These are phyloP conservation scores for Capitella teleta DNA, from an alignment of 1,140 invertebrate species.

Conservation along the genomic window DNA sequence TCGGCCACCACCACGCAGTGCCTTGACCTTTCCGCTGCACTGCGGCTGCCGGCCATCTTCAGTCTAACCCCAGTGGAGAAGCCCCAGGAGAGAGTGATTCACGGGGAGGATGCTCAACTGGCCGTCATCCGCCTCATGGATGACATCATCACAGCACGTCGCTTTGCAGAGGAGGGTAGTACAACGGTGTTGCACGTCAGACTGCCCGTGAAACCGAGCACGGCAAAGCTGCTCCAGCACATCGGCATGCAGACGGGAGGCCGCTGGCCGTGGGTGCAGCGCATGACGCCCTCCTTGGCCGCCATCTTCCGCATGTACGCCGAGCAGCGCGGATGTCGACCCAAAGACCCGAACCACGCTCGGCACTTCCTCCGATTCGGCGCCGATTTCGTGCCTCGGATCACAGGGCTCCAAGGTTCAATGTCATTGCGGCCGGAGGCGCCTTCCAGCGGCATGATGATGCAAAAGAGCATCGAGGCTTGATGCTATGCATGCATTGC, in stretches of 20 bases:
- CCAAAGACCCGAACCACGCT: too few species aligned
- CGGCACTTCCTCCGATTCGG: too few species aligned
- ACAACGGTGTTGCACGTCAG: constrained; percentile 7
- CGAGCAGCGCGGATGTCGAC: constrained; percentile 2
- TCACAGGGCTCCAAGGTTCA: too few species aligned
- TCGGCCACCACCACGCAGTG: constrained; percentile 8
- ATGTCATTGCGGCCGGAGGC: too few species aligned
- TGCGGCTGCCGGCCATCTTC: neutral
- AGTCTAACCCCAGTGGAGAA: constrained; percentile 3
- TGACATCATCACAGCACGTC: constrained; percentile 12
- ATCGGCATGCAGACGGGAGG: neutral
- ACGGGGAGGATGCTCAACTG: constrained; percentile 23
- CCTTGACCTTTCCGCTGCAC: constrained; percentile 5
- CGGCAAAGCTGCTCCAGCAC: neutral
- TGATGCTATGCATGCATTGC: too few species aligned
- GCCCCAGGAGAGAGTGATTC: constrained; percentile 19
- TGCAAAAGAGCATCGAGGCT: too few species aligned
- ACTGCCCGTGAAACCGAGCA: neutral
- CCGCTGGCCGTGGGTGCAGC: neutral
- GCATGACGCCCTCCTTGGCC: neutral
- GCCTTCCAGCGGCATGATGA: too few species aligned
- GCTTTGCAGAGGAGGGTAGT: neutral
- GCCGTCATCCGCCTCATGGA: constrained; percentile 22
- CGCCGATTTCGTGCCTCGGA: too few species aligned
- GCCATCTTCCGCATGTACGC: constrained; percentile 1